These are phyloP conservation scores for Staurois parvus DNA, from an alignment of 2,797 vertebrate species.

Conservation along the genomic window DNA sequence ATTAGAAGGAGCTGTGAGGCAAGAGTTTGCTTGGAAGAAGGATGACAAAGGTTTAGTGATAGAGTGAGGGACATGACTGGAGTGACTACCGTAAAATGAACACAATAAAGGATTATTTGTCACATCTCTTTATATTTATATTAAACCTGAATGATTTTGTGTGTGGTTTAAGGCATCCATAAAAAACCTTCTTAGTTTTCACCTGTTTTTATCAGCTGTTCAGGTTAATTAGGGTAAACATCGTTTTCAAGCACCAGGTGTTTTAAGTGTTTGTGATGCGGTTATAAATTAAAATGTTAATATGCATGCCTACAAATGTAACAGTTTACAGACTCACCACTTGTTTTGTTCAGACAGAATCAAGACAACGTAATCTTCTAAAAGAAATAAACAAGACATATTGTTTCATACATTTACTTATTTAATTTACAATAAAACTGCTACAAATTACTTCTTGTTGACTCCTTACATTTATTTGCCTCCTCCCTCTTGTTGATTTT, in stretches of 20 bases:
- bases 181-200: not conserved
- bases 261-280: not conserved
- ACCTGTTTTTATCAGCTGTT: not conserved
- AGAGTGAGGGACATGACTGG: not conserved
- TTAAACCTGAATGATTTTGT: conserved; percentile 11
- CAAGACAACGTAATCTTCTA: not conserved
- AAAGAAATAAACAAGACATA: not conserved
- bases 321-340: not conserved
- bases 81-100: not conserved
- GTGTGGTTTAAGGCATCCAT: conserved; percentile 14
- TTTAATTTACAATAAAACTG: too few relatives aligned
- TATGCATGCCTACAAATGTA: too few relatives aligned
- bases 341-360: not conserved
- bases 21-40: not conserved
- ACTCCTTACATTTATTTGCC: too few relatives aligned
- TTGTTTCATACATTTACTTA: too few relatives aligned
- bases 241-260: conserved; percentile 11
- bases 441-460: too few relatives aligned
- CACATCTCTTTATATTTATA: not conserved
- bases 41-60: not conserved
- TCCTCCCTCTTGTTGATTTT: too few relatives aligned
- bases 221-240: conserved; percentile 25
- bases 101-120: not conserved
- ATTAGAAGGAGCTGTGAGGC: not conserved
- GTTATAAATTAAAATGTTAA: too few relatives aligned